phyloP scores from a whole-genome alignment of 2,888 invertebrate species.

The Mesoligia furuncula region DNA sequence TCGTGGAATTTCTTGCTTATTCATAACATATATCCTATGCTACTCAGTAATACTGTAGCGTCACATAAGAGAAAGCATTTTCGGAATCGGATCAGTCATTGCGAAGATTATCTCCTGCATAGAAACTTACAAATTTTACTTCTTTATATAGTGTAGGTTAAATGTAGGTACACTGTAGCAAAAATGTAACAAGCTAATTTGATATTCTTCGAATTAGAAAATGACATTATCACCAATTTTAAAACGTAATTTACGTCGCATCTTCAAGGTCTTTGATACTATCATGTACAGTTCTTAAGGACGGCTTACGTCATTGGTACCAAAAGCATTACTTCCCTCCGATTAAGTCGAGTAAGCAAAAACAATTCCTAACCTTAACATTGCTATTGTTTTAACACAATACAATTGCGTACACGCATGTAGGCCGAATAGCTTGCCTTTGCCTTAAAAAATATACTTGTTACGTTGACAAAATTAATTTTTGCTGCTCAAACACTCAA shows the following conservation, averaged over 20 bases:
- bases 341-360: slow-evolving; percentile 65
- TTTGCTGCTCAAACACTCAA: background rate
- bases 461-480: slow-evolving; percentile 30
- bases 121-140: too few species aligned
- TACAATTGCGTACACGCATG: slow-evolving; percentile 68
- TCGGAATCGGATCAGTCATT: background rate
- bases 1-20: background rate
- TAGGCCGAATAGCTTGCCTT: slow-evolving; percentile 43
- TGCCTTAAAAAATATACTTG: slow-evolving; percentile 57
- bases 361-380: slow-evolving; percentile 75
- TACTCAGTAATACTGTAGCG: background rate
- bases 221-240: background rate
- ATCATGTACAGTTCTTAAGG: slow-evolving; percentile 48
- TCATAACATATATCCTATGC: background rate
- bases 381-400: slow-evolving; percentile 76
- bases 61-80: background rate
- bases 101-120: too few species aligned
- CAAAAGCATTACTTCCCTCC: slow-evolving; percentile 53
- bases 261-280: slow-evolving; percentile 47
- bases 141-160: too few species aligned
- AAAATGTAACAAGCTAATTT: too few species aligned
- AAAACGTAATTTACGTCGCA: slow-evolving; percentile 4
- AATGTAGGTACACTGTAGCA: too few species aligned
- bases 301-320: slow-evolving; percentile 56
- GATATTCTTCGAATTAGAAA: background rate